Conservation (phyloP, 1,140 invertebrate genomes). For the Plectus sambesii region DNA sequence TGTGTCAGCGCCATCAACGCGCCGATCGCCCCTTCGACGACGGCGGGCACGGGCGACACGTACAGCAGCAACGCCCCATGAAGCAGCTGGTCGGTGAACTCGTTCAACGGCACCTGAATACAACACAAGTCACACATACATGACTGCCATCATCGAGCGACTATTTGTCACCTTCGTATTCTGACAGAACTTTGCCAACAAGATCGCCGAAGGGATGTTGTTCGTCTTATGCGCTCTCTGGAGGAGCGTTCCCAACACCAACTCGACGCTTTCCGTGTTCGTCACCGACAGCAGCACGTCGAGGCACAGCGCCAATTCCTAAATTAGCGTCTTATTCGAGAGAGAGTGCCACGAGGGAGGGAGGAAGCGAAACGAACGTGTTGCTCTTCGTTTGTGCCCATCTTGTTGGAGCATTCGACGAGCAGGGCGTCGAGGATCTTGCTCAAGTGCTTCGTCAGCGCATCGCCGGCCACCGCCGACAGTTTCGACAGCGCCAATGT, state of each 20-base stretch:
- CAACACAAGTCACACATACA: no score
- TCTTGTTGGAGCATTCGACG: conserved; percentile 13
- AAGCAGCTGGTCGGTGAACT: conserved; percentile 28
- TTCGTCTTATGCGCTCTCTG: conserved; percentile 9
- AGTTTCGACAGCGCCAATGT: conserved; percentile 81
- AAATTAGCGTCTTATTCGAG: conserved; percentile 9
- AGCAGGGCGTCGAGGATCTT: conserved; percentile 77
- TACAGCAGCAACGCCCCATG: conserved; percentile 32
- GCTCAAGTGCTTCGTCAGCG: conserved; percentile 74
- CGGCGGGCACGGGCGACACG: conserved; percentile 20
- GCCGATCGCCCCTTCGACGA: conserved; percentile 27
- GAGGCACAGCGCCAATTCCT: conserved; percentile 81
- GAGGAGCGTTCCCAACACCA: conserved; percentile 27
- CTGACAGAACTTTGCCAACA: conserved; percentile 27
- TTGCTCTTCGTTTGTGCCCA: conserved; percentile 58
- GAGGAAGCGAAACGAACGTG: conserved; percentile 50
- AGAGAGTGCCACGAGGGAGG: no score
- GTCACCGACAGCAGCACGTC: conserved; percentile 73
- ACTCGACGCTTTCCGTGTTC: conserved; percentile 31
- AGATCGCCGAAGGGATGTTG: conserved; percentile 14
- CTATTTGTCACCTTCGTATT: conserved; percentile 17
- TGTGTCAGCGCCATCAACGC: conserved; percentile 28
- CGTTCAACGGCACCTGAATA: conserved; percentile 19
- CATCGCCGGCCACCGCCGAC: conserved; percentile 79
- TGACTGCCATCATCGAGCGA: no score